A percentile compares a stretch with the other conserved stretches of the same genome.
Evolutionary conservation across 92 coral and sea anemone genomes (phyloP).

Genomic region (Diadumene lineata): DNA sequence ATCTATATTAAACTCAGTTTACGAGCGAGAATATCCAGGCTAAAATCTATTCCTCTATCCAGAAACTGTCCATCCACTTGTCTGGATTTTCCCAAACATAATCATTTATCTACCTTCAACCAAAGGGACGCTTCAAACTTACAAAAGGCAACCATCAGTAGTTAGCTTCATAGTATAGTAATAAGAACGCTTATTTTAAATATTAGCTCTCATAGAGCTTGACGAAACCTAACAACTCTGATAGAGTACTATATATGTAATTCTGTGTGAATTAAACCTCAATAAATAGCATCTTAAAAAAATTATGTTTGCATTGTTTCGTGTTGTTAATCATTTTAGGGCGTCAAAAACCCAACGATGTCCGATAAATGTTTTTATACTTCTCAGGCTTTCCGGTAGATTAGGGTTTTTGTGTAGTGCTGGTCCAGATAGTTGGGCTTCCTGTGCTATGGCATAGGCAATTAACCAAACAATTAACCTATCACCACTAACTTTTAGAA

Average conservation of each 20-base stretch:
- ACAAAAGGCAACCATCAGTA: background rate
- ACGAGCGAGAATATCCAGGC: too few species aligned
- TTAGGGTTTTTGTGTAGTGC: background rate
- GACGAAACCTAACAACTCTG: background rate
- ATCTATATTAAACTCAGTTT: too few species aligned
- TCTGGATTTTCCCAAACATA: background rate
- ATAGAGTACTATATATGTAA: background rate
- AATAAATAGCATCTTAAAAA: constrained; percentile 17
- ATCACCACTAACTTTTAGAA: too few species aligned
- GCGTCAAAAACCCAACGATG: too few species aligned
- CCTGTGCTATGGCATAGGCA: background rate
- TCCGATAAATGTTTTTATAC: too few species aligned
- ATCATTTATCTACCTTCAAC: background rate
- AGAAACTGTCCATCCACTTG: too few species aligned
- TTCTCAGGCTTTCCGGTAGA: background rate
- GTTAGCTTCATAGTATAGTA: background rate
- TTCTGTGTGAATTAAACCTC: constrained; percentile 23
- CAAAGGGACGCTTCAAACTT: background rate
- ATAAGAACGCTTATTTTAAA: background rate
- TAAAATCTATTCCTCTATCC: too few species aligned
- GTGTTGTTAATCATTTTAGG: too few species aligned
- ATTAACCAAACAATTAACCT: too few species aligned
- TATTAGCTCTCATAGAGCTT: constrained; percentile 24
- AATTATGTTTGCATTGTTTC: background rate
- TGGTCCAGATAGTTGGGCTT: background rate